Evolutionary conservation across 2,113 vertebrate genomes (phyloP), one percentile per base, ranked within the genome.

Genomic region (Phyllopteryx taeniolatus): DNA sequence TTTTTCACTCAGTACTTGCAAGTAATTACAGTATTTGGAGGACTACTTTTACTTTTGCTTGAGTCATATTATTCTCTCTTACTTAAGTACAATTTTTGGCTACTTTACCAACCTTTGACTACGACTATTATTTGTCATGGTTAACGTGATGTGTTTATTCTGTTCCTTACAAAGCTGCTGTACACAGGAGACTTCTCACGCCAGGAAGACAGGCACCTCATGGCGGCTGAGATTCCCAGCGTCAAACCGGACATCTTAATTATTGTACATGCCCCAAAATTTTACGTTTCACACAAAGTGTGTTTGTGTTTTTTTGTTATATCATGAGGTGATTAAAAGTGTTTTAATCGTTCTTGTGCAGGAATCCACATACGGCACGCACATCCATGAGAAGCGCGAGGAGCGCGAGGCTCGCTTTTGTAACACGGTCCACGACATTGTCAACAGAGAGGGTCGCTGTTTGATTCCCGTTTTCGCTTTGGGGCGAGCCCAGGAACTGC

Each of bases 161-260:
- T 44, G 59, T 27, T 12, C 43, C 95, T 62, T 17, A 6, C 20
- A 10, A 79, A 90, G 97, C 93, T 99, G 72, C 90, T 99, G 70
- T 99, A 99, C 71, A 99, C 97, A 8, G 97, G 97, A 67, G 97
- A 99, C 87, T 99, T 99, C 90, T 99, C 97, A 71, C 94, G 97
- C 72, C 97, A 99, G 82, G 97, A 99, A 85, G 97, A 99, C 77
- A 93, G 97, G 75, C 97, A 99, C 79, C 91, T 99, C 59, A 99
- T 99, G 97, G 97, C 97, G 70, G 97, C 97, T 17, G 97, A 99
- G 85, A 99, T 99, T 84, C 97, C 97, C 44, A 99, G 97, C 65
- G 96, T 99, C 86, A 98, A 98, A 86, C 97, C 97, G 0, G 97
- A 98, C 83, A 98, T 99, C 88, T 93, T 99, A 59, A 99, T 99